Base-by-base conservation (phyloP, 2,888 invertebrate genomes). In the Caenorhabditis macrosperma region DNA sequence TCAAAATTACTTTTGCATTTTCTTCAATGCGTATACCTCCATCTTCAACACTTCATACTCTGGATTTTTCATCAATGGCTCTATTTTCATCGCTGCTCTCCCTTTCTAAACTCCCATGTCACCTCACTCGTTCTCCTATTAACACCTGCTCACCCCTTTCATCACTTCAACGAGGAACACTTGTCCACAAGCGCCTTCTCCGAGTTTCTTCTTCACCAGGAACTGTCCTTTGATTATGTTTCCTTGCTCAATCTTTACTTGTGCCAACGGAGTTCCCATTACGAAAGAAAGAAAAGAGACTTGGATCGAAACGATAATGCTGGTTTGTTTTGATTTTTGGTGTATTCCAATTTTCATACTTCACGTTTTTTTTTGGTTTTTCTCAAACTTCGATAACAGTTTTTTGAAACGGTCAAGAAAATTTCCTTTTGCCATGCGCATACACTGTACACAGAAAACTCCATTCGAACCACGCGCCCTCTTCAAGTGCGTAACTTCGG, bases 31-130 rank as follows among this genome's bases (percentile, higher is more conserved):
- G 71, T 81, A 87, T 5, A 86, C 83, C 57, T 88, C 88, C 87
- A 88, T 88, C 64, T 87, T 88, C n/a, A 88, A 83, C 50, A 88
- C 85, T 66, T 88, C 88, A 64, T 88, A 86, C n/a, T 86, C 86
- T 35, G 84, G 84, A 26, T 46, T 67, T 44, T 85, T 85, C 87
- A 84, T 85, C 57, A 82, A 55, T 26, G 87, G 86, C 61, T 88
- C 88, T 15, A 86, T 81, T 66, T 88, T 87, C 83, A 88, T 86
- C 22, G 88, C 88, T 4, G 85, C 87, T 15, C 71, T 44, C 9
- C 82, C 81, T 22, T 71, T 81, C 61, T 67, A 28, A 35, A 61
- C 50, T 26, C 2, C 17, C 15, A 2, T 30, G n/a, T 20, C 17
- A 17, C 7, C 54, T 7, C n/a, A 17, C 1, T 41, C 15, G 6